phyloP scores from a whole-genome alignment of 1,140 invertebrate species.

The Tetramorium parvispinum region DNA sequence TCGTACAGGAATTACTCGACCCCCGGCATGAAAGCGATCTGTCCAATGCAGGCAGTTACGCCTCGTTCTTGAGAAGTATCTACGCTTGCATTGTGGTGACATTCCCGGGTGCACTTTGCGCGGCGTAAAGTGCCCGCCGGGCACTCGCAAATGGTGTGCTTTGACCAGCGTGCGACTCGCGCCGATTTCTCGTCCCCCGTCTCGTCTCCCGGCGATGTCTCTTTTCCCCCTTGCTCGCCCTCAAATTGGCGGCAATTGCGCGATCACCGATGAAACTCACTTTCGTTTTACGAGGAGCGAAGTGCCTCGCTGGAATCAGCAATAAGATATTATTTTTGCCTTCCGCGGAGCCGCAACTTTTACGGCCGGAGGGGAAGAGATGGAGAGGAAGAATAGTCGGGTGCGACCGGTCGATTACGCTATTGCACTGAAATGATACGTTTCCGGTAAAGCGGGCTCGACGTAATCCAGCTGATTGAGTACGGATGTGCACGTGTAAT shows the following conservation, averaged over 20 bases:
- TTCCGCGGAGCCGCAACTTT: conserved; percentile 44
- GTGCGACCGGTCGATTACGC: neutral
- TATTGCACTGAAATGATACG: conserved; percentile 35
- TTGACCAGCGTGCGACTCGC: conserved; percentile 46
- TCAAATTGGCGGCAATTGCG: conserved; percentile 48
- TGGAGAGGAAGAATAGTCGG: conserved; percentile 4
- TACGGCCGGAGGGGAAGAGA: conserved; percentile 38
- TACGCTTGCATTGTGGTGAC: conserved; percentile 39
- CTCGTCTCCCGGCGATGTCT: neutral
- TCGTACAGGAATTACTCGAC: conserved; percentile 13
- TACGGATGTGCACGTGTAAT: conserved; percentile 21
- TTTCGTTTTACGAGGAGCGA: conserved; percentile 70
- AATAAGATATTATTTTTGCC: conserved; percentile 56
- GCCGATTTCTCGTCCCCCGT: conserved; percentile 24
- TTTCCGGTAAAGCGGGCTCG: conserved; percentile 50
- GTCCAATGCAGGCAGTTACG: neutral
- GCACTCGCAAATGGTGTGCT: conserved; percentile 39
- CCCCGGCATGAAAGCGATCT: conserved; percentile 8
- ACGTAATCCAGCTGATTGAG: neutral
- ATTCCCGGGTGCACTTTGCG: conserved; percentile 34
- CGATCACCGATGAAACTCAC: conserved; percentile 55
- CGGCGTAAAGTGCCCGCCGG: conserved; percentile 22
- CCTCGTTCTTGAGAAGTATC: neutral
- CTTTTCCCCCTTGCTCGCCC: neutral
- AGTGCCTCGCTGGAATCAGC: conserved; percentile 47